These are phyloP conservation scores for Drosophila azteca DNA, from an alignment of 1,140 invertebrate genomes.

Conservation along the genomic window DNA sequence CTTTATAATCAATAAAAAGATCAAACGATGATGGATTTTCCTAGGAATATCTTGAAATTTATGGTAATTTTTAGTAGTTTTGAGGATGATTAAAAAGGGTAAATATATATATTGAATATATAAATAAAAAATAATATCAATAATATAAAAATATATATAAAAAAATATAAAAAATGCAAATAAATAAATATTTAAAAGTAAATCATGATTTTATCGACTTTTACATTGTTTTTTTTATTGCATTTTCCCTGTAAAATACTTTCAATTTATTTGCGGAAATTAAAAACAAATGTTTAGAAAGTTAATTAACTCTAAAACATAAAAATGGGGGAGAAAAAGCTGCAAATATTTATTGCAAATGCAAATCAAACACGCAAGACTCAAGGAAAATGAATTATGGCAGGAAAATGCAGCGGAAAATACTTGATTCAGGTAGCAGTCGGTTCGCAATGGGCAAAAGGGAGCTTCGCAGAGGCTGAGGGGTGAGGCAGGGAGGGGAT, in stretches of 20 bases:
- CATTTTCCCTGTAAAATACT: slow-evolving; percentile 6
- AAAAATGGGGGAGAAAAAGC: slow-evolving; percentile 8
- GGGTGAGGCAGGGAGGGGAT: slow-evolving; percentile 3
- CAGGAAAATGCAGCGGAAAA: slow-evolving; percentile 38
- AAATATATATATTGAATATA: no score
- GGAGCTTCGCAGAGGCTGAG: background rate
- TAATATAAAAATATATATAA: no score
- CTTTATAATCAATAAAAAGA: background rate
- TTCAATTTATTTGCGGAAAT: slow-evolving; percentile 49
- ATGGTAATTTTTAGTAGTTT: no score
- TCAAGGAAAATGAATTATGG: slow-evolving; percentile 54
- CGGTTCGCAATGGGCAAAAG: background rate
- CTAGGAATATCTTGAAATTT: background rate
- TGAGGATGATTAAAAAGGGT: no score
- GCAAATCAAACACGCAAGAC: slow-evolving; percentile 47
- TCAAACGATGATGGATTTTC: background rate
- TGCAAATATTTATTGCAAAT: slow-evolving; percentile 15
- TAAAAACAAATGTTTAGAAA: slow-evolving; percentile 48
- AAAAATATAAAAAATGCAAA: no score
- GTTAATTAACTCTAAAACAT: slow-evolving; percentile 47
- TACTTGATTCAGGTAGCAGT: background rate
- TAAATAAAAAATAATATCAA: no score
- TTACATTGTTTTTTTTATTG: background rate
- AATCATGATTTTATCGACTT: no score
- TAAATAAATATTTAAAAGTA: no score